These are phyloP conservation scores for Arenaria interpres DNA, from an alignment of 2,113 vertebrate genomes.

Conservation along the genomic window DNA sequence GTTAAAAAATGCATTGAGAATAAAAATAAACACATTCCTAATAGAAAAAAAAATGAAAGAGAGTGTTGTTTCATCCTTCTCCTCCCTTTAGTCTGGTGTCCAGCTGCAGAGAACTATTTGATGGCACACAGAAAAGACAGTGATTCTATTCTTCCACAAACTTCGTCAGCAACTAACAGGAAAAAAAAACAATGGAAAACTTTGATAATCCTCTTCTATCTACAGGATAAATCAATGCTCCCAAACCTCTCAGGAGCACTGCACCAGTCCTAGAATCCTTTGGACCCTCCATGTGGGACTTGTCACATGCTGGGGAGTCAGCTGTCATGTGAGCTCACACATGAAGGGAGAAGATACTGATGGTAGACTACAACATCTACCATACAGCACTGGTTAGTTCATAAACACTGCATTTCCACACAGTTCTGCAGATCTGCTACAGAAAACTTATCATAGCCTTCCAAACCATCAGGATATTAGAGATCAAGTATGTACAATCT, in stretches of 20 bases:
- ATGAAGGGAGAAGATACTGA: background rate
- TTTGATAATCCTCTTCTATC: constrained; percentile 34
- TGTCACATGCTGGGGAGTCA: constrained; percentile 23
- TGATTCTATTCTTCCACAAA: constrained; percentile 33
- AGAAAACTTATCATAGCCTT: background rate
- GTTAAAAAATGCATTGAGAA: background rate
- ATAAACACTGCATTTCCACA: background rate
- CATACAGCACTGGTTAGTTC: background rate
- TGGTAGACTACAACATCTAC: background rate
- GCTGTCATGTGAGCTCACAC: background rate
- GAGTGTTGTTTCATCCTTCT: background rate
- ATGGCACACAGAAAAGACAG: background rate
- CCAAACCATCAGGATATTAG: background rate
- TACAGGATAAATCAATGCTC: background rate
- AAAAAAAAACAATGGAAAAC: background rate
- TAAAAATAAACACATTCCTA: background rate
- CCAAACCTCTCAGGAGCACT: background rate
- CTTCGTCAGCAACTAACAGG: background rate
- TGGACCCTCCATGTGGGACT: background rate
- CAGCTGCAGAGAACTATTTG: constrained; percentile 8
- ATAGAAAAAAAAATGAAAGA: background rate
- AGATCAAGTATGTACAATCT: background rate
- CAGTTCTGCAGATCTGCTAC: background rate
- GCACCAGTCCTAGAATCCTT: background rate
- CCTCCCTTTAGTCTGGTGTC: background rate